These are phyloP conservation scores for Plagodis pulveraria DNA, from an alignment of 2,888 invertebrate genomes.

Conservation along the genomic window DNA sequence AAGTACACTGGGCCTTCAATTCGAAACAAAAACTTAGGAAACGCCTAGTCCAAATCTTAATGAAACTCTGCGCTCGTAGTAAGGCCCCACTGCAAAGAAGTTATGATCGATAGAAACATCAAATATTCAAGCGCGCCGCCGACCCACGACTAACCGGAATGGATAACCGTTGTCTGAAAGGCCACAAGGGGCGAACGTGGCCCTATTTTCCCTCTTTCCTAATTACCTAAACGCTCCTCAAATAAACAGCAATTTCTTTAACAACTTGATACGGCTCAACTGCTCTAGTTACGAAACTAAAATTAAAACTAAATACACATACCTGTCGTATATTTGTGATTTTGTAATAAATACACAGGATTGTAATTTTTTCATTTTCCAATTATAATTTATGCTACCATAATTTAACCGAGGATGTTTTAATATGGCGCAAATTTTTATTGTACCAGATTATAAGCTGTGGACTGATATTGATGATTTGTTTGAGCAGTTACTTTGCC, in stretches of 20 bases:
- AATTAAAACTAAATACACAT: too few relatives aligned
- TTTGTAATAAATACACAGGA: too few relatives aligned
- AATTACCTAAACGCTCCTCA: constrained; percentile 59
- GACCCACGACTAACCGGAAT: constrained; percentile 71
- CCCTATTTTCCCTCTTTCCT: constrained; percentile 56
- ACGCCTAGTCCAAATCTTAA: constrained; percentile 6
- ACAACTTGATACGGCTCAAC: constrained; percentile 36
- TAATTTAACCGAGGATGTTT: too few relatives aligned
- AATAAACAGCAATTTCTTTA: constrained; percentile 42
- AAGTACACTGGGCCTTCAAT: neutral
- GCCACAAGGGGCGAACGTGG: constrained; percentile 66
- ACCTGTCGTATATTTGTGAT: too few relatives aligned
- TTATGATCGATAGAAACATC: constrained; percentile 82
- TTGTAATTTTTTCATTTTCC: too few relatives aligned
- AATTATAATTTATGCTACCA: too few relatives aligned
- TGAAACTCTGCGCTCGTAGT: constrained; percentile 30
- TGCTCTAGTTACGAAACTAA: constrained; percentile 36
- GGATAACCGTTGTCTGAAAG: constrained; percentile 76
- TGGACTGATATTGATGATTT: too few relatives aligned
- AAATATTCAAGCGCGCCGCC: constrained; percentile 76
- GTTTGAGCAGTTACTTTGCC: too few relatives aligned
- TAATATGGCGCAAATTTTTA: too few relatives aligned
- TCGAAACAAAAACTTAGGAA: constrained; percentile 11
- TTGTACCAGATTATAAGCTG: too few relatives aligned
- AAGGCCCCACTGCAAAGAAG: constrained; percentile 65